Evolutionary conservation across 2,797 vertebrate species (phyloP).

Genomic region (Alca torda): DNA sequence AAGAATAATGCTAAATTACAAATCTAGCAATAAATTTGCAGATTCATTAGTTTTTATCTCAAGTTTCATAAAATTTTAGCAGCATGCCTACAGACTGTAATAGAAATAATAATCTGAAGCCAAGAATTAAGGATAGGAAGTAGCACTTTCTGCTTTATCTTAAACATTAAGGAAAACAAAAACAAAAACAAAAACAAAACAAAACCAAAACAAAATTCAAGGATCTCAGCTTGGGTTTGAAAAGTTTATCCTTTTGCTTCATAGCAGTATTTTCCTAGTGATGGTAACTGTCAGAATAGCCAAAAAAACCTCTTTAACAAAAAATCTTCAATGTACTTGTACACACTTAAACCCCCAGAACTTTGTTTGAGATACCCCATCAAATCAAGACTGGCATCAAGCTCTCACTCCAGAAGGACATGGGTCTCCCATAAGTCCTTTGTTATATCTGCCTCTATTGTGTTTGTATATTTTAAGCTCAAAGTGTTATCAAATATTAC

Average conservation of each 20-base stretch:
- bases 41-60: background rate
- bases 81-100: background rate
- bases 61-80: background rate
- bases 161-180: background rate
- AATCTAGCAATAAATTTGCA: background rate
- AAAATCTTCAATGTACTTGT: background rate
- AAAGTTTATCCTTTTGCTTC: background rate
- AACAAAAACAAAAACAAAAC: background rate
- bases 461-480: background rate
- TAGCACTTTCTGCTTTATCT: background rate
- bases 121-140: background rate
- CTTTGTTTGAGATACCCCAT: background rate
- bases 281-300: background rate
- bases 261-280: background rate
- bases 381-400: background rate
- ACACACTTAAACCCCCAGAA: background rate
- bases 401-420: background rate
- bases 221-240: background rate
- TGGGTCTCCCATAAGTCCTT: rapidly evolving
- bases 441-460: background rate
- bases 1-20: background rate
- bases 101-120: background rate
- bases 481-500: background rate
- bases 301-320: background rate
- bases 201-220: background rate